Percentiles rank a stretch among this genome's conserved stretches.
Evolutionary conservation across 1,140 invertebrate species (phyloP).

Genomic region (Procambarus clarkii): DNA sequence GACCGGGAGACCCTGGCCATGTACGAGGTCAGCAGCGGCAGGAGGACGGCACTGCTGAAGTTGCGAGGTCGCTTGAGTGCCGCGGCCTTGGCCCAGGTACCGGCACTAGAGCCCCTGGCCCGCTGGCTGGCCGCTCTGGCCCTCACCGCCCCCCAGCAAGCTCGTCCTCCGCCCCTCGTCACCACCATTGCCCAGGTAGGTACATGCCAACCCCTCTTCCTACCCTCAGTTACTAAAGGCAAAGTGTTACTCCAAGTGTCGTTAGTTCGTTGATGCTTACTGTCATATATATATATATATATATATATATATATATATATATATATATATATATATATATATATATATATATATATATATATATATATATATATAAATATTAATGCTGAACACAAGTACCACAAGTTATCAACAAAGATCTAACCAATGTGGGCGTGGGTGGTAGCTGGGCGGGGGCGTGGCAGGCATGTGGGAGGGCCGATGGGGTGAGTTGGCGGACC

Average conservation of each 20-base stretch:
- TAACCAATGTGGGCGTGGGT: no score
- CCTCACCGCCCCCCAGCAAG: slow-evolving; percentile 32
- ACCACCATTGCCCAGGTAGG: slow-evolving; percentile 58
- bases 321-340: no score
- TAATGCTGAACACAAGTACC: no score
- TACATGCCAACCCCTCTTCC: not conserved
- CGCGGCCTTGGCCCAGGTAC: slow-evolving; percentile 52
- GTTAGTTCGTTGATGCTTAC: not conserved
- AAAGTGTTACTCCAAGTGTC: no score
- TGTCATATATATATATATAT: no score
- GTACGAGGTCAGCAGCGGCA: slow-evolving; percentile 58
- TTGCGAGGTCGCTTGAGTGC: slow-evolving; percentile 30
- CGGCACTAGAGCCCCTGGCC: slow-evolving; percentile 49
- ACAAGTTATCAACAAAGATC: no score
- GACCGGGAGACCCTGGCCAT: slow-evolving; percentile 28
- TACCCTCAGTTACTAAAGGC: no score
- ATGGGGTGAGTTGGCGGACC: slow-evolving; percentile 25
- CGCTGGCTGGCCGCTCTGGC: slow-evolving; percentile 63
- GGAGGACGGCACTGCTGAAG: slow-evolving; percentile 44
- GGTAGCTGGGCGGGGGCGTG: slow-evolving; percentile 53
- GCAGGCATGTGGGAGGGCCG: slow-evolving; percentile 25
- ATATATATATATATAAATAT: no score
- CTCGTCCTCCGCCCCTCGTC: slow-evolving; percentile 48
- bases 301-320: no score
- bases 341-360: no score